These are phyloP conservation scores for Neosalanx taihuensis DNA, from an alignment of 2,797 vertebrate species.

Conservation along the genomic window DNA sequence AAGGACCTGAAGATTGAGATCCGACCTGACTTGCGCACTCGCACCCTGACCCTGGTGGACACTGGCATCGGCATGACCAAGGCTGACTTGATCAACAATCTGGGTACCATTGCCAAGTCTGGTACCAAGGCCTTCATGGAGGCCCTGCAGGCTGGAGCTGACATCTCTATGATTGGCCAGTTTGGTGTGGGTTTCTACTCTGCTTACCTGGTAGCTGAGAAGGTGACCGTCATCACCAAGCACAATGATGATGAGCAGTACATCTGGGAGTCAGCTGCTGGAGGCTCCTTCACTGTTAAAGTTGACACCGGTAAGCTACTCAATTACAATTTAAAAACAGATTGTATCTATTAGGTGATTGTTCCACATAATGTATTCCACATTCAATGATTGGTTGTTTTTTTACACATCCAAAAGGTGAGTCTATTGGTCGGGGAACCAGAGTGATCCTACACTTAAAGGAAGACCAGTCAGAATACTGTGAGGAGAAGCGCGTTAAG, in stretches of 20 bases:
- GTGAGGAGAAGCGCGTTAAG: slow-evolving; percentile 87
- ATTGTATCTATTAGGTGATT: neutral
- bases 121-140: slow-evolving; percentile 77
- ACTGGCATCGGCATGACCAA: slow-evolving; percentile 79
- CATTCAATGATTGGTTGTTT: neutral
- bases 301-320: slow-evolving; percentile 54
- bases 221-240: slow-evolving; percentile 74
- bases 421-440: slow-evolving; percentile 86
- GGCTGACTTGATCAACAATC: slow-evolving; percentile 77
- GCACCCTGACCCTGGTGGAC: slow-evolving; percentile 62
- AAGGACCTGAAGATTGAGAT: slow-evolving; percentile 69
- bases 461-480: slow-evolving; percentile 90
- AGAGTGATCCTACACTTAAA: slow-evolving; percentile 90
- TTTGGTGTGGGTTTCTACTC: slow-evolving; percentile 81
- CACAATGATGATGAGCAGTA: slow-evolving; percentile 77
- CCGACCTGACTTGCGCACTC: slow-evolving; percentile 61
- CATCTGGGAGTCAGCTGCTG: slow-evolving; percentile 77
- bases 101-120: slow-evolving; percentile 77
- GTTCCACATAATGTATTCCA: neutral
- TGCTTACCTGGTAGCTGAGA: slow-evolving; percentile 74
- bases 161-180: slow-evolving; percentile 77
- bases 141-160: slow-evolving; percentile 74
- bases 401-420: slow-evolving; percentile 49
- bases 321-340: neutral
- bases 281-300: slow-evolving; percentile 71